phyloP scores from a whole-genome alignment of 2,113 vertebrate genomes.

The Paradoxurus hermaphroditus region DNA sequence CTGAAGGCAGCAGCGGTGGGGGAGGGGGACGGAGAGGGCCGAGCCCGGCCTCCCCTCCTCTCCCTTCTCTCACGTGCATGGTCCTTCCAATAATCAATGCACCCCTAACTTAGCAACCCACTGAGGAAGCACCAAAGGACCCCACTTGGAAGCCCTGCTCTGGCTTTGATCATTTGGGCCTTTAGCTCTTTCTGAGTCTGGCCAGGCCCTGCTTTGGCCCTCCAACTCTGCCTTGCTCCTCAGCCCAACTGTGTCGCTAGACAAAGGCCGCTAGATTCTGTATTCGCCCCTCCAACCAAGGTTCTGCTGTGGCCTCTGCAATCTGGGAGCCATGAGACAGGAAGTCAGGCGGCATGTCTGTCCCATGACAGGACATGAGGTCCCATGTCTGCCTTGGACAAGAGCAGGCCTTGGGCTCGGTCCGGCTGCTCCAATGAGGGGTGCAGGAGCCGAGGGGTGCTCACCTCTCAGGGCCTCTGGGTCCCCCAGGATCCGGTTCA shows the following conservation, averaged over 20 bases:
- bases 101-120: neutral
- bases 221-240: neutral
- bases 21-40: neutral
- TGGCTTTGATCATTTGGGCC: neutral
- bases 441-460: neutral
- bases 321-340: neutral
- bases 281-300: neutral
- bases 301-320: neutral
- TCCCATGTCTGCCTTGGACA: fast-evolving
- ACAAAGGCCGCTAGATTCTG: neutral
- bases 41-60: neutral
- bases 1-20: neutral
- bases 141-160: neutral
- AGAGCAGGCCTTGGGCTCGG: neutral
- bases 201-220: neutral
- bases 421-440: neutral
- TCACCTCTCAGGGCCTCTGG: conserved; percentile 94
- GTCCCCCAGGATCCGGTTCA: conserved; percentile 95
- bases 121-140: neutral
- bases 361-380: neutral
- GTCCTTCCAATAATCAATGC: neutral
- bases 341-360: fast-evolving
- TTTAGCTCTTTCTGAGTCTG: neutral
- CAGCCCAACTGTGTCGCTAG: neutral
- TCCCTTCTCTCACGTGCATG: neutral